A percentile compares a stretch with the other conserved stretches of the same genome.
Evolutionary conservation across 1,140 invertebrate species (phyloP).

Genomic region (Chlorops oryzae): DNA sequence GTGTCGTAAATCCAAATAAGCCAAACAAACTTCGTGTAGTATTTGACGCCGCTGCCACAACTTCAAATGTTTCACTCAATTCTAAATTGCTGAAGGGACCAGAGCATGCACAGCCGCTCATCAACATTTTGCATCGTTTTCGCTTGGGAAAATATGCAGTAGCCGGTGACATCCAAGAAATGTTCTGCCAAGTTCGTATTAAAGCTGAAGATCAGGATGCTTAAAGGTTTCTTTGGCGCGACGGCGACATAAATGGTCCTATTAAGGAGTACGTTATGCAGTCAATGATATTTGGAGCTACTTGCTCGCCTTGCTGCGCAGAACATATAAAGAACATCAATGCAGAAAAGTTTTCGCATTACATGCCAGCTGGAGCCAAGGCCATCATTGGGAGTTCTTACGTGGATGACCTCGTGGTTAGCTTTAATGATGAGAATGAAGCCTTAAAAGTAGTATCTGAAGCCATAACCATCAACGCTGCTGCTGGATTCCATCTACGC

Average conservation of each 20-base stretch:
- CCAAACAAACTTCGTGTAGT: constrained; percentile 28
- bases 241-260: background rate
- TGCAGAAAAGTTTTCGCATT: background rate
- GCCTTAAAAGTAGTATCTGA: background rate
- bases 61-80: constrained; percentile 23
- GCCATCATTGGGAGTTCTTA: background rate
- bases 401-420: background rate
- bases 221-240: background rate
- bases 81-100: constrained; percentile 27
- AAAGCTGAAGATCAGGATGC: background rate
- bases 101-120: constrained; percentile 24
- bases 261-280: background rate
- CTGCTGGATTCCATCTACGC: background rate
- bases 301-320: background rate
- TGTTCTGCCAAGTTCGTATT: background rate
- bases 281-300: constrained; percentile 2
- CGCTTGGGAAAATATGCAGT: constrained; percentile 26
- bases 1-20: constrained; percentile 26
- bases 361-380: background rate
- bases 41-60: constrained; percentile 27
- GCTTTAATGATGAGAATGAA: background rate
- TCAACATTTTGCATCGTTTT: constrained; percentile 36
- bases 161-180: background rate
- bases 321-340: background rate
- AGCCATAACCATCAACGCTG: background rate